Base-by-base conservation (phyloP, 2,888 invertebrate species). In the Sphaerophoria rueppellii region DNA sequence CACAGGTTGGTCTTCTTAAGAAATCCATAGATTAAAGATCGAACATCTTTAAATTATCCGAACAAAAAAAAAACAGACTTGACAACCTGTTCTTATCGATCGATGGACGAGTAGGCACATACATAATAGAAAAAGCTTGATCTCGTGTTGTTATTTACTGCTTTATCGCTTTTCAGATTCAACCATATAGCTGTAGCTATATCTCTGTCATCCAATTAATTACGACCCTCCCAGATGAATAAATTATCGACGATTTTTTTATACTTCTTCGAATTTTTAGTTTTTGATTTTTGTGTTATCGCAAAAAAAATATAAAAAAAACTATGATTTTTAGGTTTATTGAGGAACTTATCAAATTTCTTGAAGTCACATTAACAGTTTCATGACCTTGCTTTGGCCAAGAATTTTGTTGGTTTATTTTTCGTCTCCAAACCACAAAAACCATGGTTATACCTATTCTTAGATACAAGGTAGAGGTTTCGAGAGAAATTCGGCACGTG, bases 401-500 rank as follows among this genome's bases (percentile, higher is more conserved):
- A 67, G 60, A 71, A n/a, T 43, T 69, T 34, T 46, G 73, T 65
- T 74, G 61, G 73, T 77, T 61, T 37, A n/a, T 11, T 12, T 40
- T 58, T 11, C 6, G 24, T 6, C 6, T 43, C 40, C 24, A 58
- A 55, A 48, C 9, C 6, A 5, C 40, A 60, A 16, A 43, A 43
- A 43, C 43, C 60, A 60, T 52, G 63, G 65, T 69, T 34, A 52
- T 16, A 65, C 34, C 37, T 54, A 50, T 16, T 40, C 11, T 2
- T 2, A 60, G 16, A 54, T 43, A 4, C 12, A 43, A 4, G 9
- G 4, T 5, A 43, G 32, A 14, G 52, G 2, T 9, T 69, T 35
- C 43, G 54, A 37, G 72, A 63, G 82, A 83, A 83, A 83, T 72
- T 75, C 61, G 82, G 79, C 82, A 75, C 82, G 82, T 83, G 79